Conservation (phyloP, 1,140 invertebrate species). For the Limonius californicus region DNA sequence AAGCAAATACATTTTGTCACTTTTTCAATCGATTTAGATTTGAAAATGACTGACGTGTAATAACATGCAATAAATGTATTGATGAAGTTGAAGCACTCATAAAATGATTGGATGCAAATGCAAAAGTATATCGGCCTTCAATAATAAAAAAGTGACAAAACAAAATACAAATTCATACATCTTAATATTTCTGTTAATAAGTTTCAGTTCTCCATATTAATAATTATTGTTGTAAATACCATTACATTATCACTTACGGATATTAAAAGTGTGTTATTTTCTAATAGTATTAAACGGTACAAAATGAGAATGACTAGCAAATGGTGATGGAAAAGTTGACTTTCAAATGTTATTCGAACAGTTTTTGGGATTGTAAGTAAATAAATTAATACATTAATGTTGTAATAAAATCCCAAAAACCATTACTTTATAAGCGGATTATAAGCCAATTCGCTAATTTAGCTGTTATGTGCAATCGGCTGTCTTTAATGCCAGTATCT, state of each 20-base stretch:
- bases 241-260: neutral
- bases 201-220: neutral
- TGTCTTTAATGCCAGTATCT: slow-evolving; percentile 36
- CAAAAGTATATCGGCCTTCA: no score
- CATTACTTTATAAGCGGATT: neutral
- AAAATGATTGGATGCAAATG: neutral
- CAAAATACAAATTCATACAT: neutral
- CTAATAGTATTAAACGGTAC: neutral
- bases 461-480: slow-evolving; percentile 24
- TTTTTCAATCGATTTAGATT: neutral
- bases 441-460: slow-evolving; percentile 4
- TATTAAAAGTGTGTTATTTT: slow-evolving; percentile 8
- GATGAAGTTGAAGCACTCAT: neutral
- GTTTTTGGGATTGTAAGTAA: neutral
- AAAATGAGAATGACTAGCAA: neutral
- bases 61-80: neutral
- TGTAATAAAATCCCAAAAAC: neutral
- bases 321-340: slow-evolving; percentile 12
- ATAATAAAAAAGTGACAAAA: slow-evolving; percentile 9
- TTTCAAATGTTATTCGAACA: neutral
- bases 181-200: neutral
- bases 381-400: neutral
- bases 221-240: no score
- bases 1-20: slow-evolving; percentile 4
- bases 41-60: neutral